These are phyloP conservation scores for Monodelphis domestica DNA, from an alignment of 2,797 vertebrate genomes.

Conservation along the genomic window DNA sequence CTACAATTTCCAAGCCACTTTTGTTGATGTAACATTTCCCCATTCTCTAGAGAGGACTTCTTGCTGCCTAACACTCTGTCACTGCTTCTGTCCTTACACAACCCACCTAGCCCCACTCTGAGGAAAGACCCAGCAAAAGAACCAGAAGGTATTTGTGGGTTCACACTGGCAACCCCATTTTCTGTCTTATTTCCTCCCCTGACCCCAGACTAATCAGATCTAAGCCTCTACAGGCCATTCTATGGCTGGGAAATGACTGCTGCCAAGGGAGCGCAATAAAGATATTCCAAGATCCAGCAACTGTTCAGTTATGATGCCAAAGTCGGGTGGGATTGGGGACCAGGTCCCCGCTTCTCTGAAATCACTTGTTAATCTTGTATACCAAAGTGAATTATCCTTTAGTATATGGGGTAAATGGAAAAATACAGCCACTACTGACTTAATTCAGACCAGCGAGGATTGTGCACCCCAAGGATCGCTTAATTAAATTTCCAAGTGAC, in stretches of 20 bases:
- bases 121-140: neutral
- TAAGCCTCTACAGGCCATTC: neutral
- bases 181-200: neutral
- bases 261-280: neutral
- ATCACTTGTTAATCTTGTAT: constrained; percentile 30
- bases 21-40: neutral
- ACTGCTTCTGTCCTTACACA: neutral
- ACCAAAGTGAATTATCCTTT: neutral
- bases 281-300: neutral
- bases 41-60: neutral
- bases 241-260: neutral
- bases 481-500: constrained; percentile 21
- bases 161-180: neutral
- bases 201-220: neutral
- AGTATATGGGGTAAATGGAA: constrained; percentile 19
- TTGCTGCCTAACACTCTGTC: neutral
- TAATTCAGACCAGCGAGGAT: neutral
- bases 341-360: constrained; percentile 31
- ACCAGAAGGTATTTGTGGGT: neutral
- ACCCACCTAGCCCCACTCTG: neutral
- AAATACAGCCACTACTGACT: neutral
- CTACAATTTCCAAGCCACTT: neutral
- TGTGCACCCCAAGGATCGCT: neutral
- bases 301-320: neutral
- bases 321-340: neutral